Evolutionary conservation across 2,797 vertebrate species (phyloP).

Genomic region (Masticophis lateralis): DNA sequence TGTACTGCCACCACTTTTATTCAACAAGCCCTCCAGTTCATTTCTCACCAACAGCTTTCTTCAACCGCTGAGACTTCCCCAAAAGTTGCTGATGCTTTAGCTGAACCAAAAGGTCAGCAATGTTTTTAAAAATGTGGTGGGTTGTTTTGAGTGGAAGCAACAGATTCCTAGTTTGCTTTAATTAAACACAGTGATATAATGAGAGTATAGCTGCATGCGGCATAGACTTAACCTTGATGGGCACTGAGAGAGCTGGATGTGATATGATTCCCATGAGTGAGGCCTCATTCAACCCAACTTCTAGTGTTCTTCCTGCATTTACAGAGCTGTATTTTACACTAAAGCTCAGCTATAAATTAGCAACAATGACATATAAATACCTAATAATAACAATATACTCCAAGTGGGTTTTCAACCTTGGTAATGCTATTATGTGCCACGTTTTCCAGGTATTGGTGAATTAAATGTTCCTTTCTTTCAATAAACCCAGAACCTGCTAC

Average conservation of each 20-base stretch:
- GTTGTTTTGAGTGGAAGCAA: too few relatives aligned
- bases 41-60: not conserved
- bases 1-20: not conserved
- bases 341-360: not conserved
- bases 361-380: not conserved
- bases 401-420: not conserved
- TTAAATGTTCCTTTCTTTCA: not conserved
- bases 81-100: not conserved
- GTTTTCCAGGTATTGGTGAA: not conserved
- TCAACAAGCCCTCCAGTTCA: not conserved
- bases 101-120: not conserved
- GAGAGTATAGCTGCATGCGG: not conserved
- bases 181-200: too few relatives aligned
- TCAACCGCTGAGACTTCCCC: not conserved
- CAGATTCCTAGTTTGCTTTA: too few relatives aligned
- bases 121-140: too few relatives aligned
- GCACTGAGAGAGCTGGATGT: not conserved
- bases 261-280: not conserved
- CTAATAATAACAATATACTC: not conserved
- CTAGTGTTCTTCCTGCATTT: not conserved
- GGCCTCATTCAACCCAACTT: not conserved
- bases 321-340: not conserved
- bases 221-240: not conserved
- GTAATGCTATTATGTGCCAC: not conserved
- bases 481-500: constrained; percentile 21